Base-by-base conservation (phyloP, 2,888 invertebrate genomes). In the Doris montereyensis region DNA sequence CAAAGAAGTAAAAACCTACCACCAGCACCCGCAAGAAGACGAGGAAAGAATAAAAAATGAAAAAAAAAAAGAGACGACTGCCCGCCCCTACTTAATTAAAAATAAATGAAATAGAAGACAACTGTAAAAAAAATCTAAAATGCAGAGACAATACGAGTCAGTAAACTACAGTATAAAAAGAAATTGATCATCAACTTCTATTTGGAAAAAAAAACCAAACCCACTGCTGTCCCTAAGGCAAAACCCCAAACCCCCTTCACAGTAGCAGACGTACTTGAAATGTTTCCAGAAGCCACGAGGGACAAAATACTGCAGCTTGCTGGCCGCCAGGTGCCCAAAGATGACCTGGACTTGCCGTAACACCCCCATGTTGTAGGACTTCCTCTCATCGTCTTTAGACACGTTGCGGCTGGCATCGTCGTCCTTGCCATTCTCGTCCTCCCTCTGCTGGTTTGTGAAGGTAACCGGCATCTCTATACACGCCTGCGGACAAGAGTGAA, bases 231-330 rank as follows among this genome's bases (percentile, higher is more conserved):
- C n/a, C n/a, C n/a, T n/a, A n/a, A n/a, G n/a, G n/a, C n/a, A n/a
- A n/a, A n/a, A n/a, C n/a, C n/a, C n/a, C 0, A 71, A 71, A 24
- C 32, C 4, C 2, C n/a, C n/a, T n/a, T n/a, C n/a, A 41, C 52
- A 41, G 17, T 41, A 41, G 17, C 52, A 77, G 0, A 10, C 34
- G 94, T 93, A 97, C 97, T 96, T 97, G 92, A 99, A 99, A 93
- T 98, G 97, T 89, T 96, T 96, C 98, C 98, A 99, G 85, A 99
- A 94, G 74, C 98, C 98, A 88, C 96, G 94, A n/a, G 99, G 99
- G 87, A 98, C 95, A 92, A 98, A 98, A 93, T 97, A 98, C 93
- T 99, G 98, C 78, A 98, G 93, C 89, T 97, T 96, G 91, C 97
- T 97, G 90, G 96, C 97, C 81, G 97, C 97, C 89, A 99, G 93